These are phyloP conservation scores for Paraescarpia echinospica DNA, from an alignment of 1,140 invertebrate species.

Conservation along the genomic window DNA sequence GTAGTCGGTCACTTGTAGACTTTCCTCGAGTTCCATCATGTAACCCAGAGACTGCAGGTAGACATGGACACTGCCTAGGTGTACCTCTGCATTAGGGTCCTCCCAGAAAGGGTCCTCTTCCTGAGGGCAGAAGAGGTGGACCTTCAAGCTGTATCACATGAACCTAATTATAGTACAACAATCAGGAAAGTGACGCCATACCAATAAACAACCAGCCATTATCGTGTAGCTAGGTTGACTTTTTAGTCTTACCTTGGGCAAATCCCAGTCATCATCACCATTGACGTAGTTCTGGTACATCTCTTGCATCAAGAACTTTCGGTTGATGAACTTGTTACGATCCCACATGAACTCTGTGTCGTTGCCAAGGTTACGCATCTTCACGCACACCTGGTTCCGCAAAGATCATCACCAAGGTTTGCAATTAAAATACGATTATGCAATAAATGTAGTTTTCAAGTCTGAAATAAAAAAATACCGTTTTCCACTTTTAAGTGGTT, in stretches of 20 bases:
- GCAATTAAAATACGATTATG: neutral
- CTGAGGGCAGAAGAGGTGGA: slow-evolving; percentile 44
- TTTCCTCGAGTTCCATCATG: slow-evolving; percentile 64
- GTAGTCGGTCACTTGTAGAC: slow-evolving; percentile 62
- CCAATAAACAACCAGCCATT: too few species aligned
- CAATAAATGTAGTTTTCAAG: neutral
- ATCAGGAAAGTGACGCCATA: neutral
- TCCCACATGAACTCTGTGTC: slow-evolving; percentile 66
- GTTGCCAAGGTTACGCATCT: slow-evolving; percentile 62
- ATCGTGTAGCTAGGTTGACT: too few species aligned
- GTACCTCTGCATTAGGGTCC: slow-evolving; percentile 61
- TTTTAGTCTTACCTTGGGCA: slow-evolving; percentile 42
- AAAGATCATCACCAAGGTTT: slow-evolving; percentile 8
- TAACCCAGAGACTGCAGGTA: slow-evolving; percentile 65
- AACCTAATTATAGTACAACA: neutral
- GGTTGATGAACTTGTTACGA: slow-evolving; percentile 65
- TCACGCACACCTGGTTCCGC: slow-evolving; percentile 58
- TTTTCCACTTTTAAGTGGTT: too few species aligned
- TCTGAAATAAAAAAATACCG: neutral
- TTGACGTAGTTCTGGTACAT: slow-evolving; percentile 68
- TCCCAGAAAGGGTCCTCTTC: slow-evolving; percentile 69
- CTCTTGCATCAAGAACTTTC: slow-evolving; percentile 68
- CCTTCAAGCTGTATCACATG: neutral
- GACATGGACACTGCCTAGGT: slow-evolving; percentile 64
- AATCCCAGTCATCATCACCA: slow-evolving; percentile 59